phyloP scores from a whole-genome alignment of 2,797 vertebrate species.

The Siniperca obscura region DNA sequence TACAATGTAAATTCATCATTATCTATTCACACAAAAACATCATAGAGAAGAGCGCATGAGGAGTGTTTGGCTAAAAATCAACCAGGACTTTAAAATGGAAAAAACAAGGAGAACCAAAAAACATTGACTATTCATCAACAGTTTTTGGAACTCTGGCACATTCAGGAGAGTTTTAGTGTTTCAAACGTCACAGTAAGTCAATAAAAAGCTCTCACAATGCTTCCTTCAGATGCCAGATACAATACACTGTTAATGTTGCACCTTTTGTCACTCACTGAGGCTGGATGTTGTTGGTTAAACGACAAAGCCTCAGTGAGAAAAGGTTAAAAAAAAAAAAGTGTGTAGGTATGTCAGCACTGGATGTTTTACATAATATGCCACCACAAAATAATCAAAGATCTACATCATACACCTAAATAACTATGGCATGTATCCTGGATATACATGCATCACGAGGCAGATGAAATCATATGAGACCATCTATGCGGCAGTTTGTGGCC shows the following conservation, averaged over 20 bases:
- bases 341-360: neutral
- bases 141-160: slow-evolving; percentile 34
- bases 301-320: slow-evolving; percentile 1
- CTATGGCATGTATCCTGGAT: slow-evolving; percentile 40
- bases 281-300: neutral
- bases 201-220: slow-evolving; percentile 8
- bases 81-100: slow-evolving; percentile 26
- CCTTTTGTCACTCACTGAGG: slow-evolving; percentile 6
- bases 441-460: slow-evolving; percentile 31
- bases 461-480: slow-evolving; percentile 32
- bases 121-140: slow-evolving; percentile 5
- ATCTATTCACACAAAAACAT: slow-evolving; percentile 65
- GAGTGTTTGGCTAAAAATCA: slow-evolving; percentile 49
- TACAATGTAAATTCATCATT: slow-evolving; percentile 46
- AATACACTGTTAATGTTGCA: neutral
- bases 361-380: slow-evolving; percentile 35
- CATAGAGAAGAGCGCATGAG: slow-evolving; percentile 35
- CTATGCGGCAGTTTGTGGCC: neutral
- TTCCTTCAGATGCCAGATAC: slow-evolving; percentile 28
- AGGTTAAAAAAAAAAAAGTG: neutral
- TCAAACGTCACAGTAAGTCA: slow-evolving; percentile 29
- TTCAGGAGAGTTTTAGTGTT: slow-evolving; percentile 28
- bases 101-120: slow-evolving; percentile 2
- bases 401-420: slow-evolving; percentile 38
- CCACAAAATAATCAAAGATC: slow-evolving; percentile 42